Percentiles rank a stretch among this genome's conserved stretches.
These are phyloP conservation scores for Polyergus mexicanus DNA, from an alignment of 1,140 invertebrate species.

Conservation along the genomic window DNA sequence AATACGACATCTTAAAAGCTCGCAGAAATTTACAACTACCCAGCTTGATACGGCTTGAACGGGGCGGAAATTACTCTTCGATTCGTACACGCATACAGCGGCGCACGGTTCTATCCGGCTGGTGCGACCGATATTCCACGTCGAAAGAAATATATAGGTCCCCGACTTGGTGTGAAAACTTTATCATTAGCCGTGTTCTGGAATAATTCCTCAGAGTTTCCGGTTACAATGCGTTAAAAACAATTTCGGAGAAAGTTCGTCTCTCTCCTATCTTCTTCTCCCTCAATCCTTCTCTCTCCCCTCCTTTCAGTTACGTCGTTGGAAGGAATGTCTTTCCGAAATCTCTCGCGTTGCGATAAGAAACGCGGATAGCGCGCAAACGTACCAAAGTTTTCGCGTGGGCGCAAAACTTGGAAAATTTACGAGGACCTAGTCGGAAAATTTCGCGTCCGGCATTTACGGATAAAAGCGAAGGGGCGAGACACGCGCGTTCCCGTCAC, in stretches of 20 bases:
- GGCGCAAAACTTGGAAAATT: conserved; percentile 54
- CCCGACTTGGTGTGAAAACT: conserved; percentile 27
- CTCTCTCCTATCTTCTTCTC: background rate
- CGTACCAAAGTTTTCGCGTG: conserved; percentile 35
- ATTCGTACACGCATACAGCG: conserved; percentile 49
- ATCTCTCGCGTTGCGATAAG: conserved; percentile 46
- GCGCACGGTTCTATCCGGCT: background rate
- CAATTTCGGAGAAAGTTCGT: conserved; percentile 52
- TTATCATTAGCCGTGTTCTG: conserved; percentile 41
- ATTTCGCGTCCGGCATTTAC: conserved; percentile 19
- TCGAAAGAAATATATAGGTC: conserved; percentile 55
- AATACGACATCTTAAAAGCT: conserved; percentile 61
- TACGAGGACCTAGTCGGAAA: conserved; percentile 35
- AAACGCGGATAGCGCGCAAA: conserved; percentile 53
- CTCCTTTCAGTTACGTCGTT: background rate
- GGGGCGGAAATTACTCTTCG: conserved; percentile 60
- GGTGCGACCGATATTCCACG: conserved; percentile 55
- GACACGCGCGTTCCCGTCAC: background rate
- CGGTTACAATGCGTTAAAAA: conserved; percentile 56
- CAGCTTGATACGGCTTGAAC: conserved; percentile 49
- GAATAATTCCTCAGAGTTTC: conserved; percentile 34
- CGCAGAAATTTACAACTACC: conserved; percentile 56
- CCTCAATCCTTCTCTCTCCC: background rate
- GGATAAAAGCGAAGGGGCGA: background rate
- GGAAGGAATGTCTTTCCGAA: conserved; percentile 29